phyloP scores from a whole-genome alignment of 2,113 vertebrate genomes.

The Trogon surrucura region DNA sequence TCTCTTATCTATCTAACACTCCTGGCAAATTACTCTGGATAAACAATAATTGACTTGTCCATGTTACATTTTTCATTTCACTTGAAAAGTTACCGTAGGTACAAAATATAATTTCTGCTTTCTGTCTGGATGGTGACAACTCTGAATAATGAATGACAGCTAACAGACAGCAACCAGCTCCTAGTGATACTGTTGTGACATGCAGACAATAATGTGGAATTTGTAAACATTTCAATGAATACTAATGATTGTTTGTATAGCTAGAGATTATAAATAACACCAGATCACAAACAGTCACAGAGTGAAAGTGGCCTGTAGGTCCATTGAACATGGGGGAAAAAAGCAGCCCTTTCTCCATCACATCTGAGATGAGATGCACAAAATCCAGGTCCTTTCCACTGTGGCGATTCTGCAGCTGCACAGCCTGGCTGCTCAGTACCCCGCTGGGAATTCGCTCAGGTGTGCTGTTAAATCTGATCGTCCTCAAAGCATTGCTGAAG shows the following conservation, averaged over 20 bases:
- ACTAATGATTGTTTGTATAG: neutral
- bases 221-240: neutral
- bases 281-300: neutral
- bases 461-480: neutral
- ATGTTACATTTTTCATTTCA: neutral
- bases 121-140: neutral
- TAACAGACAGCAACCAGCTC: neutral
- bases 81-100: neutral
- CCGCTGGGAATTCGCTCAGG: neutral
- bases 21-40: neutral
- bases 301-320: neutral
- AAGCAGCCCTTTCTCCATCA: neutral
- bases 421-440: neutral
- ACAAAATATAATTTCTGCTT: neutral
- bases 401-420: neutral
- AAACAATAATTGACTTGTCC: neutral
- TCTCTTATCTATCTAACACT: neutral
- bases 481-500: neutral
- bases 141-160: neutral
- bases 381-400: neutral
- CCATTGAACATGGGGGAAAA: fast-evolving
- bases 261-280: neutral
- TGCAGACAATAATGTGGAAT: neutral
- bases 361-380: fast-evolving
- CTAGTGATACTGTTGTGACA: neutral